Percentiles rank a stretch among this genome's conserved stretches.
Conservation (phyloP, 2,888 invertebrate species). For the Adineta ricciae region DNA sequence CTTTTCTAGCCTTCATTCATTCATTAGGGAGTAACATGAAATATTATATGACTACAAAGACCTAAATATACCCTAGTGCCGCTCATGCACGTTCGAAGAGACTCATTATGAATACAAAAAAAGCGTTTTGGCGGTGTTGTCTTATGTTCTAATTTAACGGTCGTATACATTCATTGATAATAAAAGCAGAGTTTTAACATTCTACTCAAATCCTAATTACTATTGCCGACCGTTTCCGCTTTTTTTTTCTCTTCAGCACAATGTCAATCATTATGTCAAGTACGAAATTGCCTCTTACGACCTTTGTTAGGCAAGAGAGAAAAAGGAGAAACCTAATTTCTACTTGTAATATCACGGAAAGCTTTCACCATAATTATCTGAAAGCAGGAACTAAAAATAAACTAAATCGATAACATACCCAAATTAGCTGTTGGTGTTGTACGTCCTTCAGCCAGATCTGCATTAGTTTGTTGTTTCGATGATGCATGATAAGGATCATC, state of each 20-base stretch:
- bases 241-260: not conserved
- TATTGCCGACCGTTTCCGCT: not conserved
- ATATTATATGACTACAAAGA: not conserved
- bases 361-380: not conserved
- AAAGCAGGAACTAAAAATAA: not conserved
- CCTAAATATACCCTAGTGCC: not conserved
- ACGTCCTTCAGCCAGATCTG: not conserved
- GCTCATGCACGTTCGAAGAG: too few species aligned
- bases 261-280: not conserved
- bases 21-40: not conserved
- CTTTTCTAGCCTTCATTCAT: not conserved
- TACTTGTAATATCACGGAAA: not conserved
- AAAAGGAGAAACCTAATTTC: not conserved
- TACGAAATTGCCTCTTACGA: not conserved
- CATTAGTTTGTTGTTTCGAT: not conserved
- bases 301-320: not conserved
- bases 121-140: not conserved
- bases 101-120: not conserved
- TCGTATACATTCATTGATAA: not conserved
- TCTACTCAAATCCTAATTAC: not conserved
- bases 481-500: not conserved
- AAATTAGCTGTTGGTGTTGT: not conserved
- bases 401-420: not conserved
- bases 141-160: not conserved
- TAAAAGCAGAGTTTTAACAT: not conserved